Evolutionary conservation across 2,113 vertebrate genomes (phyloP), one percentile per base, ranked within the genome.

Genomic region (Leptodactylus fuscus): DNA sequence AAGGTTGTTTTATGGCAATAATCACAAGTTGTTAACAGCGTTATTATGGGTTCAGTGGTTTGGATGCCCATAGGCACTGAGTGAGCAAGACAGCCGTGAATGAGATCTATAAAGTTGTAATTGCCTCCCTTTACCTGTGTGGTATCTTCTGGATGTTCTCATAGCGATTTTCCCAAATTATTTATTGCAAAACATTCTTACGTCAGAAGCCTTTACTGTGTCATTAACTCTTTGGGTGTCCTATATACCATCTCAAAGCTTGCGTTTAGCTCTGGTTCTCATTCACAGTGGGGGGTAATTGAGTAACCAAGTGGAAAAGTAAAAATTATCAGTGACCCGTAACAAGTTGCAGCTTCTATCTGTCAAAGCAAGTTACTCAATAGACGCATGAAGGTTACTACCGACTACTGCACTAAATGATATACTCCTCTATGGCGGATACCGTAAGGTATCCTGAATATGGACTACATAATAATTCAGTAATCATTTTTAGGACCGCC

Each of bases 11-110:
- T 75, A 46, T 36, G n/a, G 70, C 44, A 60, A 62, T 75, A 76
- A 83, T 75, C 53, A 74, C 24, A 62, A 27, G 29, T 53, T 74
- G n/a, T 44, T 46, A 44, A 8, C 24, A 27, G 22, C 32, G 44
- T 81, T 81, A 81, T 81, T 81, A 81, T 13, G n/a, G 58, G 79
- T 81, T 67, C 60, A 48, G 32, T 7, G n/a, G 1, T 76, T 12
- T 60, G 41, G 55, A 83, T 75, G 70, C 51, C 82, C n/a, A 49
- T 70, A 1, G 80, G 80, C 62, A 70, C 44, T 81, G 62, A 7
- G 36, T 67, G 80, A 34, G 62, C 62, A 69, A 22, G 67, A 81
- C 29, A 81, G 24, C 34, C 8, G 41, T 13, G 32, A 48, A 32
- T 48, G 62, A 81, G 62, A n/a, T 36, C 44, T 49, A 65, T 69